Conservation (phyloP, 92 coral and sea anemone species). For the Palythoa caribaeorum region DNA sequence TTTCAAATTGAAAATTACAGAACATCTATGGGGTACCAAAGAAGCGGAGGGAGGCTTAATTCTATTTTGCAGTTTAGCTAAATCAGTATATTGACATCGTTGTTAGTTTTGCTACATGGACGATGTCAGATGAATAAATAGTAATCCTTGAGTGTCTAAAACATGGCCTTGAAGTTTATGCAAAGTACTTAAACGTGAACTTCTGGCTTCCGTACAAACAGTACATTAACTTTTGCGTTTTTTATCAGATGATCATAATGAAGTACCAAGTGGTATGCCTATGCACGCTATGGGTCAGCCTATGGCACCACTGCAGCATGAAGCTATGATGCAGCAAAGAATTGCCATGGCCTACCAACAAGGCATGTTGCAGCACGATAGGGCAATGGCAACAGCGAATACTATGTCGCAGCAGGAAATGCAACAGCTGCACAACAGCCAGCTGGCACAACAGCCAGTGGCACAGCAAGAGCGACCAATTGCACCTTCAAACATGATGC, state of each 20-base stretch:
- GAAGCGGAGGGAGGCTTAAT: too few species aligned
- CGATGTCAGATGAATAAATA: too few species aligned
- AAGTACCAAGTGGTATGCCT: constrained; percentile 70
- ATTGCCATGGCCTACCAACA: constrained; percentile 77
- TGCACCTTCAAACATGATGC: constrained; percentile 43
- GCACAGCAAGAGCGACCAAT: constrained; percentile 43
- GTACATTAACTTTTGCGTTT: not conserved
- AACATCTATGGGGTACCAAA: too few species aligned
- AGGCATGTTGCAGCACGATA: constrained; percentile 69
- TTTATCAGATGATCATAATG: constrained; percentile 67
- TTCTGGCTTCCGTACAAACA: too few species aligned
- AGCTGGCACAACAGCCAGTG: constrained; percentile 60
- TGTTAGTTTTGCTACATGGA: too few species aligned
- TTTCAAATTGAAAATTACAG: too few species aligned
- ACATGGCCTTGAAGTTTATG: too few species aligned
- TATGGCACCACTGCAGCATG: constrained; percentile 88
- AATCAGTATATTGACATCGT: too few species aligned
- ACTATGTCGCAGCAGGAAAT: constrained; percentile 59
- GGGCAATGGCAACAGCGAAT: constrained; percentile 60
- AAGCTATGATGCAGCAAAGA: constrained; percentile 85
- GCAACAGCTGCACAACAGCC: constrained; percentile 51
- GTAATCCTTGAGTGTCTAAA: too few species aligned
- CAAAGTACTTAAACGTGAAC: too few species aligned
- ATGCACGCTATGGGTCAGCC: constrained; percentile 73
- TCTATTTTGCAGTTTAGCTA: too few species aligned